These are phyloP conservation scores for Lottia scabra DNA, from an alignment of 2,888 invertebrate genomes.

Conservation along the genomic window DNA sequence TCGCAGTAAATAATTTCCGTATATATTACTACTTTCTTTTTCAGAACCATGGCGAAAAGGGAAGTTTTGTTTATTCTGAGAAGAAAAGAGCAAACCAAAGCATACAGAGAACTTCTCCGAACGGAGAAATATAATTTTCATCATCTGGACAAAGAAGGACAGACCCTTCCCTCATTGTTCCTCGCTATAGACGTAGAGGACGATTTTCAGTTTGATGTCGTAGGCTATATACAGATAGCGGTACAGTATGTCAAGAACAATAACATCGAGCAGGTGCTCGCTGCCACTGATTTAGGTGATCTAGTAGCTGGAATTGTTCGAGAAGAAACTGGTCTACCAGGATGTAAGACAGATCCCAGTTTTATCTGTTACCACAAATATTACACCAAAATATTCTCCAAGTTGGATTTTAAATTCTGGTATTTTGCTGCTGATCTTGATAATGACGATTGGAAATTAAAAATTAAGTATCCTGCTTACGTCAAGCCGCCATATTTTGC, in stretches of 20 bases:
- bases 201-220: no score
- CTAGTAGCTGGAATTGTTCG: neutral
- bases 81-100: no score
- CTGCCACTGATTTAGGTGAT: neutral
- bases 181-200: no score
- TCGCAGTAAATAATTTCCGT: no score
- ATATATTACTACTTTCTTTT: no score
- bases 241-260: neutral
- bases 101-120: no score
- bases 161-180: no score
- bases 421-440: neutral
- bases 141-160: no score
- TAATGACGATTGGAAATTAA: neutral
- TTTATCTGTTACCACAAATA: neutral
- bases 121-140: no score
- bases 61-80: no score
- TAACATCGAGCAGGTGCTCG: neutral
- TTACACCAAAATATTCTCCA: neutral
- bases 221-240: neutral
- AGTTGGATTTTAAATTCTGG: neutral
- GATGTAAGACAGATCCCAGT: neutral
- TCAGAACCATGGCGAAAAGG: no score
- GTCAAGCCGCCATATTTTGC: neutral
- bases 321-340: neutral
- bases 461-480: neutral